A percentile compares a stretch with the other conserved stretches of the same genome.
Conservation (phyloP, 2,888 invertebrate species). For the Odontothrips loti region DNA sequence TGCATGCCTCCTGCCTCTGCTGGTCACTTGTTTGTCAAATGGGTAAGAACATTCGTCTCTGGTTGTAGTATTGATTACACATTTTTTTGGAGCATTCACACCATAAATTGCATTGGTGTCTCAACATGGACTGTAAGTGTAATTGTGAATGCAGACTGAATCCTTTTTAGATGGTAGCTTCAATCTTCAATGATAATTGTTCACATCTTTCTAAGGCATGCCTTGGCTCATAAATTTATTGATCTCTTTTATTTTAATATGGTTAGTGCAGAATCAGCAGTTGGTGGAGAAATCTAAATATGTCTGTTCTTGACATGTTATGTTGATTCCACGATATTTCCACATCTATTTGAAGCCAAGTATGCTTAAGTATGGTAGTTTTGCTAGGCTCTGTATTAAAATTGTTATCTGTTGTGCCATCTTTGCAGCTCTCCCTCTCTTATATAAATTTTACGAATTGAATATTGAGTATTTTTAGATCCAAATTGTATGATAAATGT, state of each 20-base stretch:
- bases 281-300: neutral
- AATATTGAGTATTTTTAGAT: no score
- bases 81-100: no score
- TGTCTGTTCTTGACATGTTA: neutral
- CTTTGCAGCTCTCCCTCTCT: neutral
- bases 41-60: neutral
- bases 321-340: neutral
- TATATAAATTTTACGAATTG: neutral
- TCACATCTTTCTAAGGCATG: neutral
- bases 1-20: neutral
- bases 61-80: neutral
- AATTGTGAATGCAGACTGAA: no score
- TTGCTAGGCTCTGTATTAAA: neutral
- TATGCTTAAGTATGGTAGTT: neutral
- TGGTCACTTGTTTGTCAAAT: neutral
- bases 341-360: neutral
- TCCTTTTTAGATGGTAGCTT: neutral
- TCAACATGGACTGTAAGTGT: no score
- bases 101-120: neutral
- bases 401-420: slow-evolving; percentile 1
- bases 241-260: neutral
- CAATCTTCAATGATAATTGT: neutral
- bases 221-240: neutral
- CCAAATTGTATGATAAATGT: no score
- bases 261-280: neutral